Evolutionary conservation across 1,140 invertebrate genomes (phyloP), one percentile per base, ranked within the genome.

Genomic region (Drosophila bocki): DNA sequence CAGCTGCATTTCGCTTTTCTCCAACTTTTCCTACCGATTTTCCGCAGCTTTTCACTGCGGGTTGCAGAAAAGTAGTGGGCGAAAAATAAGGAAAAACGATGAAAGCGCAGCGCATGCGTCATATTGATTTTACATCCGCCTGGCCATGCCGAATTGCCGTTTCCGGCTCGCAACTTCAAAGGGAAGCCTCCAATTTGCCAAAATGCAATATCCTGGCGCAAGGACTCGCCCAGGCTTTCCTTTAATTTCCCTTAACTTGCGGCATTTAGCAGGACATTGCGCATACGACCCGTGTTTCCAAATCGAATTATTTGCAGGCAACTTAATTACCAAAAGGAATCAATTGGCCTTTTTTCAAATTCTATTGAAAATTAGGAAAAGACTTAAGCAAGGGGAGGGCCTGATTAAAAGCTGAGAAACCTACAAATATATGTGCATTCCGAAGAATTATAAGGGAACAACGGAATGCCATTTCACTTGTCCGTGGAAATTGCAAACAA

Each of bases 121-220:
- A 83, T 86, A 86, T 86, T 86, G 83, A 86, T 86, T 86, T 87
- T 87, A 44, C 68, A 62, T 78, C 45, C 54, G 39, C 61, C 61
- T 64, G 62, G 74, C 72, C 54, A 67, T 65, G 60, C 33, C 61
- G 72, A 56, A 76, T 83, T 67, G 61, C 77, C 62, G 64, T 50
- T 72, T 85, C 65, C 77, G 77, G 65, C 47, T 74, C 68, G 19
- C 19, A 85, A 82, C 84, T 79, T 86, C 82, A 87, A 87, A 83
- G 78, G 80, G 79, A 87, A 87, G 78, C 58, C 75, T 77, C 82
- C 75, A 82, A 82, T 86, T 87, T 86, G 78, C 54, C 78, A 62
- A 76, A 84, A 80, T 80, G 47, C 63, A 63, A 72, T 63, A 80
- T 47, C 79, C 63, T 37, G 32, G 53, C 19, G 7, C 5, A 39